Conservation (phyloP, 1,140 invertebrate genomes). For the Coelopa frigida region DNA sequence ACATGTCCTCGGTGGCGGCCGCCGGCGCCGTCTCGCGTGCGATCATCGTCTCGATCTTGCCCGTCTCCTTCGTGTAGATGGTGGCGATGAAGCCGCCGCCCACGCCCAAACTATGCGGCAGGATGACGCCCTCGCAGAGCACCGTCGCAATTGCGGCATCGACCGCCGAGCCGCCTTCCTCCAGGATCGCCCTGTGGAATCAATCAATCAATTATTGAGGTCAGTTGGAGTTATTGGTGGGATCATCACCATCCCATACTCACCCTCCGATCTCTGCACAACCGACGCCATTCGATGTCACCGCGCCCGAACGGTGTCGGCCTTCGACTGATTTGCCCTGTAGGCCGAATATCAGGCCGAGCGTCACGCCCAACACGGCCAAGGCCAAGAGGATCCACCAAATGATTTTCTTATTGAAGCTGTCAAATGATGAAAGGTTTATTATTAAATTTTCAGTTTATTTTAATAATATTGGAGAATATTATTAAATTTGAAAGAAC, state of each 20-base stretch:
- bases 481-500: no score
- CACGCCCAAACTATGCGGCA: slow-evolving; percentile 78
- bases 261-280: slow-evolving; percentile 74
- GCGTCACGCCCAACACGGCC: slow-evolving; percentile 19
- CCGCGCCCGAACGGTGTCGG: slow-evolving; percentile 50
- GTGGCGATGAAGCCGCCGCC: slow-evolving; percentile 83
- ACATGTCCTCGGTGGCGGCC: slow-evolving; percentile 62
- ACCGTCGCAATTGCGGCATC: slow-evolving; percentile 83
- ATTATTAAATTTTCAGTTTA: neutral
- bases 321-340: slow-evolving; percentile 14
- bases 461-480: neutral
- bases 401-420: slow-evolving; percentile 18
- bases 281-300: slow-evolving; percentile 67
- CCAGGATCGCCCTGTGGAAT: slow-evolving; percentile 49
- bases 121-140: slow-evolving; percentile 79
- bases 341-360: slow-evolving; percentile 31
- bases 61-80: slow-evolving; percentile 60
- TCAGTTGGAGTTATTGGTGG: no score
- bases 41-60: slow-evolving; percentile 58
- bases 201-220: neutral
- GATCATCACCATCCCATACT: slow-evolving; percentile 19
- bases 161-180: slow-evolving; percentile 71
- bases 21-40: slow-evolving; percentile 75
- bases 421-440: neutral
- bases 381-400: slow-evolving; percentile 27